Percentiles rank a stretch among this genome's conserved stretches.
phyloP scores from a whole-genome alignment of 2,113 vertebrate species.

The Bettongia penicillata region DNA sequence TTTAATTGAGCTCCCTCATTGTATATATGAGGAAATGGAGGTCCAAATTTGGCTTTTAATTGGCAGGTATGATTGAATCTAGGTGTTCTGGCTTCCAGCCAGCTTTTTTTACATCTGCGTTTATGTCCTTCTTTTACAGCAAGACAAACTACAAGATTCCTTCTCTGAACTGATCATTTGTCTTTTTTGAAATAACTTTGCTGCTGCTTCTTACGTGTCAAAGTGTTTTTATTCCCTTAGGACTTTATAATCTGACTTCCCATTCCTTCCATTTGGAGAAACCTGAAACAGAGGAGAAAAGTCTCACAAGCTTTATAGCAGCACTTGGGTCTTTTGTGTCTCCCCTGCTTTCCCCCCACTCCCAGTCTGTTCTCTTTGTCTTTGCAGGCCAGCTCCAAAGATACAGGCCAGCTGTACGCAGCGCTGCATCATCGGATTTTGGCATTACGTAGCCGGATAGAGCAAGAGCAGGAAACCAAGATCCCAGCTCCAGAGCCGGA shows the following conservation, averaged over 20 bases:
- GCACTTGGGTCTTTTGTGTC: background rate
- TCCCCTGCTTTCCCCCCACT: too few relatives aligned
- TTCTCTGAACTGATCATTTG: background rate
- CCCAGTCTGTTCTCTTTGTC: background rate
- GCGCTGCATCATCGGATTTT: constrained; percentile 97
- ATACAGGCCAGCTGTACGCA: constrained; percentile 95
- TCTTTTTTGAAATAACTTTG: background rate
- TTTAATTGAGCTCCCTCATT: background rate
- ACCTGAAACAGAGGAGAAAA: background rate
- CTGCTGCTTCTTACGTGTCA: background rate
- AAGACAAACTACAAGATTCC: background rate
- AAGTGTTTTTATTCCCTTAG: background rate
- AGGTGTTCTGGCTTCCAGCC: background rate
- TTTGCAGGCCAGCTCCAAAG: constrained; percentile 95
- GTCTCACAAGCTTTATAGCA: background rate
- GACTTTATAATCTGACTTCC: background rate
- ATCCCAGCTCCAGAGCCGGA: constrained; percentile 85
- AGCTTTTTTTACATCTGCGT: background rate
- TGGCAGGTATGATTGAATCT: background rate
- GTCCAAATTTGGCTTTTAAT: background rate
- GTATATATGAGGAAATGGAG: background rate
- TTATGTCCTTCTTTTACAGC: background rate
- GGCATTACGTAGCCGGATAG: constrained; percentile 92
- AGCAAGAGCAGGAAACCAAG: constrained; percentile 92
- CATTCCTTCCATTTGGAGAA: background rate